Evolutionary conservation across 2,113 vertebrate species (phyloP).

Genomic region (Pteropus alecto): DNA sequence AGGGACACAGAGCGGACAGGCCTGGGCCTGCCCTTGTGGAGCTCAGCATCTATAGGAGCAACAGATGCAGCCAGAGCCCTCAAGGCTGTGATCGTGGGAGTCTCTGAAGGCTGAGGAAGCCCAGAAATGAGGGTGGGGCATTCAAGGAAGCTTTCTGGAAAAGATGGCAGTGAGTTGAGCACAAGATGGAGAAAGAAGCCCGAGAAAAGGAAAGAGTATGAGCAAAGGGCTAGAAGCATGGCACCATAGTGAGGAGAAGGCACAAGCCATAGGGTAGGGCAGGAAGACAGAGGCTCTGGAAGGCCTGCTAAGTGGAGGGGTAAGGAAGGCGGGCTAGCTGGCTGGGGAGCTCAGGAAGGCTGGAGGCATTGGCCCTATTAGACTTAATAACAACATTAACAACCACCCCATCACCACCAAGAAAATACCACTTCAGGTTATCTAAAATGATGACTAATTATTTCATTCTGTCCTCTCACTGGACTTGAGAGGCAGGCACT

Average conservation of each 20-base stretch:
- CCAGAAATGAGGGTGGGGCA: not conserved
- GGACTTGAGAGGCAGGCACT: not conserved
- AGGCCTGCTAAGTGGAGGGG: not conserved
- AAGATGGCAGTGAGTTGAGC: not conserved
- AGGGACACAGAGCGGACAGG: not conserved
- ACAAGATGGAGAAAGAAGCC: not conserved
- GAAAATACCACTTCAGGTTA: not conserved
- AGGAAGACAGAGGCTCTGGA: not conserved
- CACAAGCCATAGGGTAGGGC: not conserved
- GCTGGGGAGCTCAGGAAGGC: not conserved
- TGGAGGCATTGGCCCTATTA: not conserved
- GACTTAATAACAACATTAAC: not conserved
- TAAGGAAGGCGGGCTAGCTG: not conserved
- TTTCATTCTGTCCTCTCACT: not conserved
- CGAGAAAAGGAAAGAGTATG: not conserved
- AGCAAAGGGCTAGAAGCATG: not conserved
- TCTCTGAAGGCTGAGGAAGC: not conserved
- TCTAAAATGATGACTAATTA: slow-evolving; percentile 16
- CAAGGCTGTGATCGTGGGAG: not conserved
- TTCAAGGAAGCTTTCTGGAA: not conserved
- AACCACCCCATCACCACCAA: not conserved
- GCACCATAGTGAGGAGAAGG: not conserved
- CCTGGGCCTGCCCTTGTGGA: not conserved
- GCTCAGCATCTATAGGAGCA: not conserved
- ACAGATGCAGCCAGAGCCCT: not conserved